Evolutionary conservation across 2,888 invertebrate genomes (phyloP), one percentile per base, ranked within the genome.

Genomic region (Anagyrus pseudococci): DNA sequence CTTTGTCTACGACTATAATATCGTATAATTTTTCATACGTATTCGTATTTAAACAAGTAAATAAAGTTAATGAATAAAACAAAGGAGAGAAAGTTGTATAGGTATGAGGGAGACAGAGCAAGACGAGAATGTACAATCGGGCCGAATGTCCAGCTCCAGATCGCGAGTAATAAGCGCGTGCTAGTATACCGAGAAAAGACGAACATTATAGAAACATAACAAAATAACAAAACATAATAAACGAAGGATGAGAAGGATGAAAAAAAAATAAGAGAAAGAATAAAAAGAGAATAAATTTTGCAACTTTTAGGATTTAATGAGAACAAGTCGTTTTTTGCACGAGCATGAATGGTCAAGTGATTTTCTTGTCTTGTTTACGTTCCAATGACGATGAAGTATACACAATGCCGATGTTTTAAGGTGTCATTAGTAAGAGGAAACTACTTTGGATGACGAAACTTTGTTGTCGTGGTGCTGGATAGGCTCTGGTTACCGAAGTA

Each of bases 391-490:
- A 29, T n/a, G 22, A 40, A 43, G 40, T 13, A 44, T 17, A 17
- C 46, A 43, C 33, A 44, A 47, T 15, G n/a, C 29, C 29, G 29
- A 29, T 29, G 29, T 29, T 57, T 37, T 26, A 53, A 52, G 57
- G 43, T 50, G 55, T 59, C 58, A 49, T 49, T 61, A 61, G 43
- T 7, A 46, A 46, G 43, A 50, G 10, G 54, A 49, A 53, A 47
- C 33, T 46, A 46, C 20, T 64, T 54, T 44, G 23, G 37, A 52
- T 48, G 53, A 50, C 55, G 49, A 59, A 13, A 54, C 40, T 60
- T 67, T 67, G 68, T 70, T 70, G 69, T 68, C 70, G 67, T 68
- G 67, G 68, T 62, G 70, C 71, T 72, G 69, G 69, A 63, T 69
- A 68, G 65, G 66, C 67, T 70, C 67, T 68, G 69, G 70, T 67